phyloP scores from a whole-genome alignment of 2,797 vertebrate species.

The Falco peregrinus region DNA sequence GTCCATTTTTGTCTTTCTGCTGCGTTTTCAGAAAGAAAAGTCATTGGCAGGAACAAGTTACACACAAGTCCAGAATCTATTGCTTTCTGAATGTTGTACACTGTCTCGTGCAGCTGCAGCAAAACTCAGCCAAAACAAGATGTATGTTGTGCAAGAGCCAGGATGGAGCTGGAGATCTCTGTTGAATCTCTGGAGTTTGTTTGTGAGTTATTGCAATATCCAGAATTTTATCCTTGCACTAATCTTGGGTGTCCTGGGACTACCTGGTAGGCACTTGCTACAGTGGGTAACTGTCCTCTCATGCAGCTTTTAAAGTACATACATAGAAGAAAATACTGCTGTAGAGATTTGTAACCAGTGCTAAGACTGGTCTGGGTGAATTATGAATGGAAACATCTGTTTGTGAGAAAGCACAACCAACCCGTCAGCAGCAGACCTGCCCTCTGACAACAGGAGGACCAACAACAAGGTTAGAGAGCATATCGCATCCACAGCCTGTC shows the following conservation, averaged over 20 bases:
- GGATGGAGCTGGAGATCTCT: neutral
- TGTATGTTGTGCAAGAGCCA: neutral
- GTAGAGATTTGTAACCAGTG: neutral
- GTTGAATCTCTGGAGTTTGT: neutral
- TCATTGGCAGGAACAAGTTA: conserved; percentile 13
- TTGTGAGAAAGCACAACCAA: neutral
- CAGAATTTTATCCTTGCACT: neutral
- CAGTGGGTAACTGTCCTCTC: neutral
- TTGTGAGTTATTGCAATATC: neutral
- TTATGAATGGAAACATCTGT: neutral
- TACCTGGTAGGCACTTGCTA: neutral
- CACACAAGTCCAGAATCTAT: neutral
- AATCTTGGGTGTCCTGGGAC: neutral
- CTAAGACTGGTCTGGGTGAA: neutral
- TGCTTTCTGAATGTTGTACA: conserved; percentile 8
- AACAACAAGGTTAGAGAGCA: neutral
- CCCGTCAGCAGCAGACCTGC: neutral
- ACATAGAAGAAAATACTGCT: neutral
- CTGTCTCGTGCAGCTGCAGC: neutral
- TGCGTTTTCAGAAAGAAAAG: conserved; percentile 30
- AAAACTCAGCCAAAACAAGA: conserved; percentile 41
- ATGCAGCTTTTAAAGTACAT: neutral
- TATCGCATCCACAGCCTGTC: neutral
- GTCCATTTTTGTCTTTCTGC: conserved; percentile 20
- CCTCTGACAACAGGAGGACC: neutral